Base-by-base conservation (phyloP, 2,888 invertebrate species). In the Napeogenes sylphis region DNA sequence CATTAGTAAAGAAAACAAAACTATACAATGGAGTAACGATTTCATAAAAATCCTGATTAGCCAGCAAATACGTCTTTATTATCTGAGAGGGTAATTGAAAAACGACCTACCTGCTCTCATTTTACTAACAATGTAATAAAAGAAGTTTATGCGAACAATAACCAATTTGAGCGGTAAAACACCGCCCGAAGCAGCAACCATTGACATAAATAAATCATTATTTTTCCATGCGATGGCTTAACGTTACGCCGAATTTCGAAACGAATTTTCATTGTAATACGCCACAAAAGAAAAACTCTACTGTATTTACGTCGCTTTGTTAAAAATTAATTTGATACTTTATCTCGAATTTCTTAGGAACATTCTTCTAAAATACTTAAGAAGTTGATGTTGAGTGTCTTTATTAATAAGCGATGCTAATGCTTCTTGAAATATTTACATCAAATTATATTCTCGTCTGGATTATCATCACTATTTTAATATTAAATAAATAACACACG, bases 191-290 rank as follows among this genome's bases (percentile, higher is more conserved):
- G 79, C 79, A 78, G 81, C 76, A 82, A 78, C 85, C 86, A 90
- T 90, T 90, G 90, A 90, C 88, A 90, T 90, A 85, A 90, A 90
- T 90, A 90, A 90, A 89, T 90, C 87, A 90, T 89, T 90, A 85
- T 85, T 79, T 80, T 77, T 76, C 75, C 75, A 74, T 74, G 74
- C 75, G 68, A 72, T 71, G 71, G 76, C 75, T 80, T 77, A 76
- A 64, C 73, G 74, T 73, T 72, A 74, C 21, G 21, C 51, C 30
- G 51, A 51, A 72, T 73, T 73, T 72, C 70, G 70, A 79, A 83
- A 83, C 78, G 83, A 86, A 84, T 84, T 85, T 87, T 83, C 87
- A 89, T 89, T 90, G 87, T 89, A 80, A 82, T 81, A 80, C 71
- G 77, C 82, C 82, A 90, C 90, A 90, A 90, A 87, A 88, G 90